These are phyloP conservation scores for Takifugu bimaculatus DNA, from an alignment of 2,113 vertebrate genomes.

Conservation along the genomic window DNA sequence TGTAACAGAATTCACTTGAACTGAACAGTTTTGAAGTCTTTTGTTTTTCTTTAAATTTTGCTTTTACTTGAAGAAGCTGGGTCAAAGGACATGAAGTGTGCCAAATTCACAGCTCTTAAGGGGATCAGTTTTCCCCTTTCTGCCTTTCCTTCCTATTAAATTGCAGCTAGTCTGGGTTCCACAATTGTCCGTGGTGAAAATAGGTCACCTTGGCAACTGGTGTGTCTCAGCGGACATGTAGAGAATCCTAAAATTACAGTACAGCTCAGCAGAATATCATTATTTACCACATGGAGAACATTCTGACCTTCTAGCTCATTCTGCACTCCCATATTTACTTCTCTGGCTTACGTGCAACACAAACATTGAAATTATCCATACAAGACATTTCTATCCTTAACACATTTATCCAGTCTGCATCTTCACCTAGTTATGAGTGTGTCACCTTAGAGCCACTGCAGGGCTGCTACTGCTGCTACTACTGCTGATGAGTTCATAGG, in stretches of 20 bases:
- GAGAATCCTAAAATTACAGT: slow-evolving; percentile 74
- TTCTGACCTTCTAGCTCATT: slow-evolving; percentile 51
- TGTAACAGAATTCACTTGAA: slow-evolving; percentile 52
- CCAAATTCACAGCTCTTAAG: slow-evolving; percentile 60
- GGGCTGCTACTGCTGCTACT: not conserved
- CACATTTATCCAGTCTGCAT: not conserved
- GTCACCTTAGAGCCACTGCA: not conserved
- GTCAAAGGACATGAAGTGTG: slow-evolving; percentile 58
- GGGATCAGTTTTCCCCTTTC: slow-evolving; percentile 22
- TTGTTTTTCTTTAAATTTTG: not conserved
- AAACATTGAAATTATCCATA: not conserved
- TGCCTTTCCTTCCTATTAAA: slow-evolving; percentile 25
- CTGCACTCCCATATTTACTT: not conserved
- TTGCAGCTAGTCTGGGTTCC: slow-evolving; percentile 50
- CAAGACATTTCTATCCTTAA: not conserved
- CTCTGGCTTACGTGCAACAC: slow-evolving; percentile 4
- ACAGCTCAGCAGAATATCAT: slow-evolving; percentile 60
- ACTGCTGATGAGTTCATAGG: not conserved
- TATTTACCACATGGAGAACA: slow-evolving; percentile 60
- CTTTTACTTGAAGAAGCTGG: slow-evolving; percentile 48
- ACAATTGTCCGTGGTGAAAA: slow-evolving; percentile 62
- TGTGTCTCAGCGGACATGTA: slow-evolving; percentile 57
- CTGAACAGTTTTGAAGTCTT: slow-evolving; percentile 21
- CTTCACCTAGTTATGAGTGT: not conserved
- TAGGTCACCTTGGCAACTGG: slow-evolving; percentile 69